Evolutionary conservation across 2,888 invertebrate genomes (phyloP).

Genomic region (Dasysyrphus albostriatus): DNA sequence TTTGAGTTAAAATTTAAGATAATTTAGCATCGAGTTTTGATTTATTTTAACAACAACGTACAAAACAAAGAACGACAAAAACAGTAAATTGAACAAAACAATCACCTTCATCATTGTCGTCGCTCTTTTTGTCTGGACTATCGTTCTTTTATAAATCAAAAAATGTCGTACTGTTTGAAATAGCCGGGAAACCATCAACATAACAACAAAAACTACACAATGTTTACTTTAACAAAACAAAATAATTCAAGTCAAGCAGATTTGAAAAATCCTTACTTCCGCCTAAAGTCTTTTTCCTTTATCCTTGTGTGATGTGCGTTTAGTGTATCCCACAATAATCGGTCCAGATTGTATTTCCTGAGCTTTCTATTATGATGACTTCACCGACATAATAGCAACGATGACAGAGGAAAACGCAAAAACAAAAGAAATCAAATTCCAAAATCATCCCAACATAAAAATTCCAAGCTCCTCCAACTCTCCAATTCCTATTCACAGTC

Average conservation of each 20-base stretch:
- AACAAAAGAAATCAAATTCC: conserved; percentile 59
- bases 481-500: conserved; percentile 32
- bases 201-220: conserved; percentile 26
- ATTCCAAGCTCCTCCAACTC: not conserved
- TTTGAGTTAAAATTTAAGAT: too few relatives aligned
- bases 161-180: conserved; percentile 32
- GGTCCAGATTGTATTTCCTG: conserved; percentile 60
- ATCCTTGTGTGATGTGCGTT: not conserved
- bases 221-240: conserved; percentile 56
- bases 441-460: conserved; percentile 34
- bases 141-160: conserved; percentile 56
- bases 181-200: conserved; percentile 27
- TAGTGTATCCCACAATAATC: conserved; percentile 12
- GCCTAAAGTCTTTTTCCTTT: conserved; percentile 16
- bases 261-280: conserved; percentile 61
- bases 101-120: conserved; percentile 21
- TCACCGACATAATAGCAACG: conserved; percentile 2
- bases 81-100: conserved; percentile 29
- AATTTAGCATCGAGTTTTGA: too few relatives aligned
- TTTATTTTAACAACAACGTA: not conserved
- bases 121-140: conserved; percentile 41
- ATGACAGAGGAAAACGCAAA: conserved; percentile 39
- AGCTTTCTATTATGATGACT: conserved; percentile 48
- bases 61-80: conserved; percentile 35
- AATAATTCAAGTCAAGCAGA: conserved; percentile 63